Base-by-base conservation (phyloP, 2,113 vertebrate species). In the Falco punctatus region DNA sequence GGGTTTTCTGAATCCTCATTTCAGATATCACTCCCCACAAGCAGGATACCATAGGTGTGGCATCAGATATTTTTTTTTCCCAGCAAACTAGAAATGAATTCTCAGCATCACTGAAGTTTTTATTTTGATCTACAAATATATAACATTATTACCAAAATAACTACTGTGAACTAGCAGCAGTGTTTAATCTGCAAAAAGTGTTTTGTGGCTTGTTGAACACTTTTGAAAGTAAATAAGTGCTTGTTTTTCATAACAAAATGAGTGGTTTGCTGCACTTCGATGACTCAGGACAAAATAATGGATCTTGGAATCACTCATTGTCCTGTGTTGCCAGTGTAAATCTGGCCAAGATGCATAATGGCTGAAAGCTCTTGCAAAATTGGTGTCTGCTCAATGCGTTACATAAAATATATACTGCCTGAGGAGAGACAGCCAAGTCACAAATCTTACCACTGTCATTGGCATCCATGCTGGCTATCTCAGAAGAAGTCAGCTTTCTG, bases 281-380 rank as follows among this genome's bases (percentile, higher is more conserved):
- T 97, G 96, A 95, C 95, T 97, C 95, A 96, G 94, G 86, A 95
- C 91, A 92, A 94, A 97, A 91, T 92, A 96, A 96, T 70, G 96
- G 81, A 87, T 88, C 88, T 96, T 96, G 88, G 95, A 97, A 87
- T 94, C 57, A 67, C 64, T 96, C 22, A 48, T 81, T 92, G 96
- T 92, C 55, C 66, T 87, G 54, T 61, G 61, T 66, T 97, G 95
- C 96, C 95, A 95, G 89, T 49, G 81, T 69, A 89, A 94, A 96
- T 92, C 86, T 89, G 62, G 92, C 95, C 95, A 87, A 83, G 54
- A 92, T 20, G 66, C 80, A 86, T 69, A 92, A 78, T 54, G 81
- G 80, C 86, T 94, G 70, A 91, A 92, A 92, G 70, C 20, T 95
- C 73, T 96, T 95, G 73, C 89, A 95, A 91, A 94, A 92, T 78